Base-by-base conservation (phyloP, 2,888 invertebrate genomes). In the Myathropa florea region DNA sequence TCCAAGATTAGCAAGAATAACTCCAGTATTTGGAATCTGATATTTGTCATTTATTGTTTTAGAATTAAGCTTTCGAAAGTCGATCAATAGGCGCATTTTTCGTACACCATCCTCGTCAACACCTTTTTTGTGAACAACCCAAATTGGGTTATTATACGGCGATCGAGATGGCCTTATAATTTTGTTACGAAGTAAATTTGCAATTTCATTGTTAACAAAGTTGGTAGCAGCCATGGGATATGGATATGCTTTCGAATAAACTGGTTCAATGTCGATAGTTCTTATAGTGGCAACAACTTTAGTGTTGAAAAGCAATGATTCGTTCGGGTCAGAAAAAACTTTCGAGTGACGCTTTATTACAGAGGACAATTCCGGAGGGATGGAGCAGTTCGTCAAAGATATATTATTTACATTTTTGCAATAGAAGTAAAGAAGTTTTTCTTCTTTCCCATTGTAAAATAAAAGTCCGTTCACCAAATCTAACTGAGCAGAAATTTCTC, bases 41-140 rank as follows among this genome's bases (percentile, higher is more conserved):
- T 90, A 91, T 6, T 89, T 85, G 67, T 92, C 91, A 3, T 89
- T 90, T 0, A 91, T 88, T 0, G 92, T 92, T 33, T 89, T 89
- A 10, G 91, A 89, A 79, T 93, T 93, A 64, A 92, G 64, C 83
- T 91, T 90, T 36, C 91, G 73, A 78, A 91, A 92, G 80, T 92
- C 92, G 1, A 92, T 90, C 4, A 92, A 92, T 21, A 92, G 79
- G 30, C 91, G 79, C 89, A 89, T 90, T 82, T 90, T 90, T 90
- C 87, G n/a, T 6, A 1, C 10, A 33, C 90, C 90, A 2, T 89
- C 77, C 6, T 89, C 71, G 76, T 91, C 91, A 14, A 65, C 18
- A 83, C 91, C 92, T 78, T 92, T 33, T n/a, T n/a, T n/a, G n/a
- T n/a, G n/a, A n/a, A n/a, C n/a, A 28, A 79, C 71, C 61, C 71